These are phyloP conservation scores for Cecidostiba fungosa DNA, from an alignment of 2,888 invertebrate genomes.

Conservation along the genomic window DNA sequence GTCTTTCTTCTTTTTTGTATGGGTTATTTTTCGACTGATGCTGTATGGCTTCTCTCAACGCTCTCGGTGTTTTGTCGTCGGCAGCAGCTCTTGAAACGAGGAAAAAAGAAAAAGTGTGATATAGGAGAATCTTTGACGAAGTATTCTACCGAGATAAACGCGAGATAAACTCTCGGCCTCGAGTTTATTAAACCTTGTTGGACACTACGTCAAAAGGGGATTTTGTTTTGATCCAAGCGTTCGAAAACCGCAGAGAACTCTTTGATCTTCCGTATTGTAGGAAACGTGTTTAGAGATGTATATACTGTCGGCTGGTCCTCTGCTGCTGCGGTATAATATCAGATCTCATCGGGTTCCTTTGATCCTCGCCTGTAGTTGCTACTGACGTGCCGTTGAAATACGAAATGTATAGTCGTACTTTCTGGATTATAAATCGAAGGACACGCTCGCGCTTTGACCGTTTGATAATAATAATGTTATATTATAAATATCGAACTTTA, in stretches of 20 bases:
- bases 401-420: background rate
- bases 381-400: background rate
- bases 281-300: conserved; percentile 16
- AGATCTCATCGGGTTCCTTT: conserved; percentile 36
- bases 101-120: background rate
- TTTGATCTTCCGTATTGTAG: conserved; percentile 51
- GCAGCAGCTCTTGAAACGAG: background rate
- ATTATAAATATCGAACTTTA: background rate
- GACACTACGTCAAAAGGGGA: conserved; percentile 22
- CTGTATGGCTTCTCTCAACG: conserved; percentile 18
- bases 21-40: background rate
- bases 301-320: background rate
- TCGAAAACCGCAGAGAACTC: background rate
- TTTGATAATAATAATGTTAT: too few relatives aligned
- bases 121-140: background rate
- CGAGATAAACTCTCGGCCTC: background rate
- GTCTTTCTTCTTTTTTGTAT: background rate
- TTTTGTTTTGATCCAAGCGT: conserved; percentile 20
- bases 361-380: conserved; percentile 15
- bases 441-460: too few relatives aligned
- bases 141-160: background rate
- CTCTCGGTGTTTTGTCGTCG: background rate
- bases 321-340: conserved; percentile 34
- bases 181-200: conserved; percentile 36
- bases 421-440: too few relatives aligned